These are phyloP conservation scores for Hylyphantes graminicola DNA, from an alignment of 1,140 invertebrate species.

Conservation along the genomic window DNA sequence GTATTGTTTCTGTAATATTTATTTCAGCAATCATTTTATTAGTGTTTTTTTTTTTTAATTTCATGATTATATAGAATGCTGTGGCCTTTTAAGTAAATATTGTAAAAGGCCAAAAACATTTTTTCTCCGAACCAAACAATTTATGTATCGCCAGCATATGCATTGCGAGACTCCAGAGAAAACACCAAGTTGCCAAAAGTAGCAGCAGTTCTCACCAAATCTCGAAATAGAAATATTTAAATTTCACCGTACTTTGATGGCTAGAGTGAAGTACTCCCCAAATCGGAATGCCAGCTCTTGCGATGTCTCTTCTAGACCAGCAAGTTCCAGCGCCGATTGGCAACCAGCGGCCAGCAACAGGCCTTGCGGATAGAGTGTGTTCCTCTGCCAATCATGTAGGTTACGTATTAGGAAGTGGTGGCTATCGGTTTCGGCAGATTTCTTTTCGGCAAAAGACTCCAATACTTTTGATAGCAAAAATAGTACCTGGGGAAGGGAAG, in stretches of 20 bases:
- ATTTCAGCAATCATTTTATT: too few species aligned
- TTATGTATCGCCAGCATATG: too few species aligned
- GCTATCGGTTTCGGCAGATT: background rate
- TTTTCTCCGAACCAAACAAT: too few species aligned
- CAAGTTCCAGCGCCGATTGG: slow-evolving; percentile 34
- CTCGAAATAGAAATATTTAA: too few species aligned
- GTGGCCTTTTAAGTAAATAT: too few species aligned
- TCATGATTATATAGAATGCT: too few species aligned
- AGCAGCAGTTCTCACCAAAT: too few species aligned
- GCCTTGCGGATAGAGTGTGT: slow-evolving; percentile 36
- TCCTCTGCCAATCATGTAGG: slow-evolving; percentile 18
- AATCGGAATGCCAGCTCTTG: slow-evolving; percentile 41
- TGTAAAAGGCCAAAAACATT: too few species aligned
- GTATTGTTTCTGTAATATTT: too few species aligned
- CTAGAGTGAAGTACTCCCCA: slow-evolving; percentile 30
- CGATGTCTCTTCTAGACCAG: slow-evolving; percentile 20
- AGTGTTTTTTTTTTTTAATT: too few species aligned
- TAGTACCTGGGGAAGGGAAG: slow-evolving; percentile 21
- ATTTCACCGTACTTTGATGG: slow-evolving; percentile 37
- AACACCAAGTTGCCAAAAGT: too few species aligned
- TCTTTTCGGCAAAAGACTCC: slow-evolving; percentile 10
- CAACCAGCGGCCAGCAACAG: slow-evolving; percentile 33
- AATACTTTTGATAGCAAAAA: slow-evolving; percentile 22
- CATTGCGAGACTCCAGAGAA: too few species aligned
- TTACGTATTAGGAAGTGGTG: background rate